A percentile compares a stretch with the other conserved stretches of the same genome.
Conservation (phyloP, 2,113 vertebrate genomes). For the Brachyhypopomus occidentalis region DNA sequence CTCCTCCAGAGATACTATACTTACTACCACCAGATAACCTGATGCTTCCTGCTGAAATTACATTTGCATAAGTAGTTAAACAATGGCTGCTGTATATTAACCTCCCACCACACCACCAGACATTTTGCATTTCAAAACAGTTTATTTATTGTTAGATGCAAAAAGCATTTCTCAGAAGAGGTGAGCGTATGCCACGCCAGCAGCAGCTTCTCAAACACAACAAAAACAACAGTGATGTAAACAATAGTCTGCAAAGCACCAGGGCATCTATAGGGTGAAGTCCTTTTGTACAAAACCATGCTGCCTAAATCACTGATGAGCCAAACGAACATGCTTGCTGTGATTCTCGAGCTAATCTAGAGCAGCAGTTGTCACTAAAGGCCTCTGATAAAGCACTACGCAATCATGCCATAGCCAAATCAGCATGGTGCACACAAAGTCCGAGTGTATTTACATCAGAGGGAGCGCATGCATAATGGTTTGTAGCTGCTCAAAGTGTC, state of each 20-base stretch:
- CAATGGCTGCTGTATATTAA: not conserved
- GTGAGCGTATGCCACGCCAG: slow-evolving; percentile 17
- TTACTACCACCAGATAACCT: no score
- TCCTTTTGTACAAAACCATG: not conserved
- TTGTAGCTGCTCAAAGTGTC: slow-evolving; percentile 1
- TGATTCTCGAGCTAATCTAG: not conserved
- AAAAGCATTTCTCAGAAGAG: slow-evolving; percentile 28
- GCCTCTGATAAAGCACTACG: not conserved
- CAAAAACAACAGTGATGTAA: not conserved
- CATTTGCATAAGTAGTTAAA: not conserved
- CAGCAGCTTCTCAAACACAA: slow-evolving; percentile 30
- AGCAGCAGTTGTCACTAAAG: not conserved
- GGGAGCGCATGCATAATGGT: not conserved
- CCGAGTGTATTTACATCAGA: not conserved
- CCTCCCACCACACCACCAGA: slow-evolving; percentile 41
- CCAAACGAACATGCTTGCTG: not conserved
- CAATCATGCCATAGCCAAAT: not conserved
- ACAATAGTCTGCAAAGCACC: no score
- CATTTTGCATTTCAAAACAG: slow-evolving; percentile 28
- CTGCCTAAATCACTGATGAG: not conserved
- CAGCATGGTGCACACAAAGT: not conserved
- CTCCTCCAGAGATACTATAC: no score
- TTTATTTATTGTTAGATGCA: slow-evolving; percentile 62
- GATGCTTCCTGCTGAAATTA: no score
- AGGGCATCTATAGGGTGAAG: slow-evolving; percentile 1